phyloP scores from a whole-genome alignment of 2,797 vertebrate genomes.

The Myotis myotis region DNA sequence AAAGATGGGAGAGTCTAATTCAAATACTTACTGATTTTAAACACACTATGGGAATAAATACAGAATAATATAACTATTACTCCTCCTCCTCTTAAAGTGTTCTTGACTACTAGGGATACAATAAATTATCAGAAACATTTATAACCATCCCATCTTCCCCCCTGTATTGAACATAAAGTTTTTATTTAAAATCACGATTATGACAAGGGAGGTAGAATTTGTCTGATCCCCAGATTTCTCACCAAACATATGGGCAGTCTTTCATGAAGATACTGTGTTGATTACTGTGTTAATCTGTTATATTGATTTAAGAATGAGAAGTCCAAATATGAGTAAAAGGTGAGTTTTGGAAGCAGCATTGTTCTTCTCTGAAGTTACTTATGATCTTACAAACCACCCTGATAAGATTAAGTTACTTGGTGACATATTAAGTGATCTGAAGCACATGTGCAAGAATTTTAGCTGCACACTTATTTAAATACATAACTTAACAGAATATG shows the following conservation, averaged over 20 bases:
- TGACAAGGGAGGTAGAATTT: not conserved
- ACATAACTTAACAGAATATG: not conserved
- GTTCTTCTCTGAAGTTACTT: conserved; percentile 14
- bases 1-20: not conserved
- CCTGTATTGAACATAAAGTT: not conserved
- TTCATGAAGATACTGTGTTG: not conserved
- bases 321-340: not conserved
- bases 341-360: not conserved
- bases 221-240: not conserved
- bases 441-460: not conserved
- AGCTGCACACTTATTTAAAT: not conserved
- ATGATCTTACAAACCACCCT: not conserved
- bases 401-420: not conserved
- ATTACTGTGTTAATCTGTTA: conserved; percentile 1
- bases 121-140: not conserved
- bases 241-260: not conserved
- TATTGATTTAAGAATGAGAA: not conserved
- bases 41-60: not conserved
- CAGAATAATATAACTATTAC: not conserved
- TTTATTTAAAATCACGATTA: not conserved
- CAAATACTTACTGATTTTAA: not conserved
- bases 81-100: not conserved
- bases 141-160: not conserved
- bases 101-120: not conserved
- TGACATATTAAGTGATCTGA: not conserved